Percentiles rank a stretch among this genome's conserved stretches.
phyloP scores from a whole-genome alignment of 2,113 vertebrate genomes.

The Siphamia tubifer region DNA sequence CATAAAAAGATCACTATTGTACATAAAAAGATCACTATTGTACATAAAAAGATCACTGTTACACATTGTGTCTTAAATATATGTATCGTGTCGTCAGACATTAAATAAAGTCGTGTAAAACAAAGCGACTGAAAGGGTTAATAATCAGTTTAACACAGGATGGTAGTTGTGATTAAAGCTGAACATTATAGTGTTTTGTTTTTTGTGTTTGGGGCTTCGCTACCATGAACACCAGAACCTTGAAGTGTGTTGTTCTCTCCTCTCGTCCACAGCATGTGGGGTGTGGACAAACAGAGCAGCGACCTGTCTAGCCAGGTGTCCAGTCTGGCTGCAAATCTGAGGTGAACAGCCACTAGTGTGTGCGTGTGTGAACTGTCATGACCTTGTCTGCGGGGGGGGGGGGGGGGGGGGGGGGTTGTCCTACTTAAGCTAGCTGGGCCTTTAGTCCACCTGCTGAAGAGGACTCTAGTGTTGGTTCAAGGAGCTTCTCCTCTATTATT shows the following conservation, averaged over 20 bases:
- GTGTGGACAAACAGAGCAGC: slow-evolving; percentile 83
- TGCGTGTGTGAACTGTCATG: slow-evolving; percentile 62
- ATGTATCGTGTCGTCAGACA: too few species aligned
- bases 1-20: too few species aligned
- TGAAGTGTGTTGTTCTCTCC: slow-evolving; percentile 78
- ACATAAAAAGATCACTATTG: too few species aligned
- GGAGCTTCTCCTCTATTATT: too few species aligned
- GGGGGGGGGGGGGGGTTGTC: slow-evolving; percentile 5
- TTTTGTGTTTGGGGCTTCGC: background rate
- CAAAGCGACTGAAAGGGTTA: too few species aligned
- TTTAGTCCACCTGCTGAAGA: too few species aligned
- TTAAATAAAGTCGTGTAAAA: too few species aligned
- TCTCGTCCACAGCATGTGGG: slow-evolving; percentile 85
- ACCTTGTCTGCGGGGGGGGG: slow-evolving; percentile 38
- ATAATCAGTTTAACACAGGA: too few species aligned
- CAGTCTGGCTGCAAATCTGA: slow-evolving; percentile 82
- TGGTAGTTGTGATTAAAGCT: background rate
- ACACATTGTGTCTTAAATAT: too few species aligned
- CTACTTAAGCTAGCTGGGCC: too few species aligned
- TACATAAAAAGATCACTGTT: too few species aligned
- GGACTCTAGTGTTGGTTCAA: too few species aligned
- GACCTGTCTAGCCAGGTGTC: slow-evolving; percentile 84
- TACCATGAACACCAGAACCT: slow-evolving; percentile 46
- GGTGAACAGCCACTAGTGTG: slow-evolving; percentile 78
- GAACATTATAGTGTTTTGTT: background rate